Base-by-base conservation (phyloP, 1,140 invertebrate species). In the Branchinecta lindahli region DNA sequence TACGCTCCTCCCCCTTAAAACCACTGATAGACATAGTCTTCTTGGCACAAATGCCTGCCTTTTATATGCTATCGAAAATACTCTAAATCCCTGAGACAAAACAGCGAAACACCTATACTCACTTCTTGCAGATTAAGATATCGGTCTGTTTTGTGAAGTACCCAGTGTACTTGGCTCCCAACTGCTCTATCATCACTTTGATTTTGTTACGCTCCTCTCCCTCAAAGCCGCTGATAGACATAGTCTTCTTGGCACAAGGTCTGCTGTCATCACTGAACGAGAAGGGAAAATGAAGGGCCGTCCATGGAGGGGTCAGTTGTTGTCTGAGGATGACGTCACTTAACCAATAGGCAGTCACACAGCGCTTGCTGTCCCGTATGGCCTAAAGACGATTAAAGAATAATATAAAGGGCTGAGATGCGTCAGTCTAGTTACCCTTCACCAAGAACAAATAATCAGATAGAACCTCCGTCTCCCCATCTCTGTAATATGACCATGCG, bases 341-440 rank as follows among this genome's bases (percentile, higher is more conserved):
- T 12, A 98, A 80, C 95, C 95, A 98, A 80, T 90, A 90, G 9
- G 92, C 87, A 8, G 92, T 96, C 7, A 98, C 90, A 76, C 94
- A 91, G 33, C 93, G 85, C 78, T 88, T 88, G 5, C 85, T 85
- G 78, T 92, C 90, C 44, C 87, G 82, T 12, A 91, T 76, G 0
- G 88, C 89, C 83, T 90, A 76, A 66, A 75, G 74, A 21, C 69
- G 72, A 70, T 18, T 61, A 70, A 66, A 12, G 12, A 68, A 15
- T 66, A 12, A 12, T 68, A 46, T 0, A 68, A 10, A 73, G 65
- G 46, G 21, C 67, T n/a, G n/a, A n/a, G n/a, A n/a, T n/a, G n/a
- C n/a, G n/a, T n/a, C n/a, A n/a, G n/a, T n/a, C n/a, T n/a, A n/a
- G n/a, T n/a, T n/a, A n/a, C n/a, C n/a, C n/a, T n/a, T n/a, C n/a